These are phyloP conservation scores for Falco columbarius DNA, from an alignment of 2,797 vertebrate species.

Conservation along the genomic window DNA sequence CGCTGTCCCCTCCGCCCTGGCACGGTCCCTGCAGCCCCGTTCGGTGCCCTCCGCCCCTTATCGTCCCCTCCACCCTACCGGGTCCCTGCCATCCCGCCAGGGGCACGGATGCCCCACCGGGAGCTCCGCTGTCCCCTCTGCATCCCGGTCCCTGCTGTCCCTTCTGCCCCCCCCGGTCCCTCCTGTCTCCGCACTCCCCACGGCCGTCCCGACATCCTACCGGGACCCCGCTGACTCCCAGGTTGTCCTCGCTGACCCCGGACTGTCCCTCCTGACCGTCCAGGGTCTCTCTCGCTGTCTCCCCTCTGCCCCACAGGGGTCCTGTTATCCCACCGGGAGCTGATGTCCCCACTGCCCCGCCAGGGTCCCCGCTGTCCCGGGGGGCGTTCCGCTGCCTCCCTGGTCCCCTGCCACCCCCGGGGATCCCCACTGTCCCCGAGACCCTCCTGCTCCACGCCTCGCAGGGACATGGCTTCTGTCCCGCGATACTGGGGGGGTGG, in stretches of 20 bases:
- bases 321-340: neutral
- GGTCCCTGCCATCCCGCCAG: neutral
- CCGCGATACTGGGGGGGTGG: rapidly evolving
- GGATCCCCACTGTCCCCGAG: rapidly evolving
- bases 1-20: neutral
- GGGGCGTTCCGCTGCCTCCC: neutral
- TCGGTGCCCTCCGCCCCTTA: neutral
- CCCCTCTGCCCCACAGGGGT: neutral
- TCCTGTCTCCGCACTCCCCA: neutral
- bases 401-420: neutral
- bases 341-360: neutral
- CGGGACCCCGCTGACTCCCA: neutral
- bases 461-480: neutral
- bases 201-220: neutral
- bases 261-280: neutral
- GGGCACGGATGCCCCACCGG: neutral
- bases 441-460: neutral
- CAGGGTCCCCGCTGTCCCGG: too few species aligned
- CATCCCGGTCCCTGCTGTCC: neutral
- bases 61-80: neutral
- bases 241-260: neutral
- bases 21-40: neutral
- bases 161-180: neutral
- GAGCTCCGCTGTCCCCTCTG: neutral
- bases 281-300: neutral